A percentile compares a stretch with the other conserved stretches of the same genome.
Conservation (phyloP, 2,113 vertebrate species). For the Gymnobelideus leadbeateri region DNA sequence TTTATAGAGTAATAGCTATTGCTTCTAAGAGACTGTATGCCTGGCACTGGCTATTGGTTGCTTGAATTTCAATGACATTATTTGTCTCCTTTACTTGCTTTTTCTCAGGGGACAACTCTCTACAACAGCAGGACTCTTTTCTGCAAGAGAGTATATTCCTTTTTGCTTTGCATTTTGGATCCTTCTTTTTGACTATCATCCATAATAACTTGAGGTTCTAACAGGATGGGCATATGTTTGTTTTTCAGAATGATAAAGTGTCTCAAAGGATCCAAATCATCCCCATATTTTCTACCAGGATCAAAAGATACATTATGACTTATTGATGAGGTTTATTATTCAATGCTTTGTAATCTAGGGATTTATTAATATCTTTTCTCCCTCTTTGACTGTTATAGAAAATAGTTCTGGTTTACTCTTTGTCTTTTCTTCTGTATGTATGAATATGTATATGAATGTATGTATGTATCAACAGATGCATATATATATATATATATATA, state of each 20-base stretch:
- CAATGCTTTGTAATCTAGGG: constrained; percentile 3
- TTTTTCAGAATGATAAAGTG: constrained; percentile 86
- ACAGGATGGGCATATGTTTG: constrained; percentile 61
- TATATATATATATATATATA: too few species aligned
- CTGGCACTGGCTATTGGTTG: constrained; percentile 84
- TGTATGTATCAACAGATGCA: constrained; percentile 8
- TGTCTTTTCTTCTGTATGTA: constrained; percentile 27
- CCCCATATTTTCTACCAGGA: constrained; percentile 40
- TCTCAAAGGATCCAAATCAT: constrained; percentile 83
- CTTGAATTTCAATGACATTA: constrained; percentile 74
- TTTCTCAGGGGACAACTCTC: constrained; percentile 47
- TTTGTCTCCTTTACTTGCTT: constrained; percentile 59
- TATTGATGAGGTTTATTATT: constrained; percentile 43
- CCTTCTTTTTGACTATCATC: constrained; percentile 68
- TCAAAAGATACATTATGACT: constrained; percentile 43
- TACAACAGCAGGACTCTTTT: constrained; percentile 67
- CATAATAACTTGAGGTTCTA: constrained; percentile 33
- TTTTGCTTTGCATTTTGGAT: constrained; percentile 67
- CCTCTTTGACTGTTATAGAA: constrained; percentile 51
- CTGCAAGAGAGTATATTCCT: constrained; percentile 53
- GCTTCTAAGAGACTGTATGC: constrained; percentile 84
- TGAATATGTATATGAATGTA: too few species aligned
- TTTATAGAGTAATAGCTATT: constrained; percentile 80
- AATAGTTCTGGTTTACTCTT: constrained; percentile 60
- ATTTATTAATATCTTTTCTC: constrained; percentile 55